Evolutionary conservation across 2,888 invertebrate genomes (phyloP).

Genomic region (Acleris laterana): DNA sequence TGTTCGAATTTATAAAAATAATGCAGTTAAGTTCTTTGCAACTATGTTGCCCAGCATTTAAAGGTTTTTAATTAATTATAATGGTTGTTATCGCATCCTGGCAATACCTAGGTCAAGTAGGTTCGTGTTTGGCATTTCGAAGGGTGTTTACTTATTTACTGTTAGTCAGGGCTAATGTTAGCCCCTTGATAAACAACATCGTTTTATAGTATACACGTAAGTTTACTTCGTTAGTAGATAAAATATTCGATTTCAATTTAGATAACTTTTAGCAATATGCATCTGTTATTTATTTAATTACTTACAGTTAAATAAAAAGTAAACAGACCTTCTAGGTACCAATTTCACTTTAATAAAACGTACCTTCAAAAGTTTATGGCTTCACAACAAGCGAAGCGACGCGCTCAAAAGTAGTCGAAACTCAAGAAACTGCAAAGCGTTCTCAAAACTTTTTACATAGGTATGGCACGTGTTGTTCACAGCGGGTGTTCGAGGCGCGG

Average conservation of each 20-base stretch:
- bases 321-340: too few relatives aligned
- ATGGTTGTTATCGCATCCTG: background rate
- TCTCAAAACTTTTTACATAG: slow-evolving; percentile 69
- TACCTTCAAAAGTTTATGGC: too few relatives aligned
- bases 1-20: too few relatives aligned
- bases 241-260: background rate
- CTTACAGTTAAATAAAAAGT: too few relatives aligned
- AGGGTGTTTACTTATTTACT: background rate
- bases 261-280: too few relatives aligned
- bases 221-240: background rate
- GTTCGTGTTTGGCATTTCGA: slow-evolving; percentile 12
- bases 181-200: background rate
- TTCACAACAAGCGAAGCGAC: too few relatives aligned
- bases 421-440: slow-evolving; percentile 59
- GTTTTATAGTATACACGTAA: background rate
- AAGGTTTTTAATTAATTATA: background rate
- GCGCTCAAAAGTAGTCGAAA: slow-evolving; percentile 37
- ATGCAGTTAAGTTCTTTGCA: background rate
- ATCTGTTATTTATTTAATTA: too few relatives aligned
- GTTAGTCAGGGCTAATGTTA: too few relatives aligned
- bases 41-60: slow-evolving; percentile 5
- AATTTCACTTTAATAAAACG: too few relatives aligned
- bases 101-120: background rate
- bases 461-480: slow-evolving; percentile 70
- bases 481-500: slow-evolving; percentile 41